A percentile compares a stretch with the other conserved stretches of the same genome.
Conservation (phyloP, 2,113 vertebrate species). For the Sinocyclocheilus grahami region DNA sequence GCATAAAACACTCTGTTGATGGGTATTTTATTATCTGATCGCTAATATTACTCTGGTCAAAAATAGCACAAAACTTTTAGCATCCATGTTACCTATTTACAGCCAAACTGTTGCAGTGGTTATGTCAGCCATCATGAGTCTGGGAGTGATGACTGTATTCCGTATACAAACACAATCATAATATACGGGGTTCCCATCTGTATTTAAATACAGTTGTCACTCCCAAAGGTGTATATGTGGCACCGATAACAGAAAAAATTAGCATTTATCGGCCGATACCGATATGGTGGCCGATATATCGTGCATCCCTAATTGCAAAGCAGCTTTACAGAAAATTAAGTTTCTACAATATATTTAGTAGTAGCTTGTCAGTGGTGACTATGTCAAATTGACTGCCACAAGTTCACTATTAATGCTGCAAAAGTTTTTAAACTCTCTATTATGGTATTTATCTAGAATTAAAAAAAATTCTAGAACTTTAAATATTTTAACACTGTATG, state of each 20-base stretch:
- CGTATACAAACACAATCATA: neutral
- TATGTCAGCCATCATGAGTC: neutral
- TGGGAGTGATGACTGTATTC: neutral
- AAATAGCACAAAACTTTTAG: slow-evolving; percentile 2
- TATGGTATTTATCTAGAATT: neutral
- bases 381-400: neutral
- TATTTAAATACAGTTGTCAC: neutral
- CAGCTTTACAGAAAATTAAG: too few relatives aligned
- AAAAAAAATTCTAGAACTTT: neutral
- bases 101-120: neutral
- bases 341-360: too few relatives aligned
- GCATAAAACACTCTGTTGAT: neutral
- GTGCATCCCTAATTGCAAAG: too few relatives aligned
- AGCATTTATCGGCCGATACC: too few relatives aligned
- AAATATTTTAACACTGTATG: neutral
- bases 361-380: too few relatives aligned
- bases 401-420: neutral
- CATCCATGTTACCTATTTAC: neutral
- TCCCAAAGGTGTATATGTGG: neutral
- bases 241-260: too few relatives aligned
- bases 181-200: neutral
- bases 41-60: neutral
- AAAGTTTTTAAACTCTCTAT: neutral
- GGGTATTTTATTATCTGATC: neutral
- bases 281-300: too few relatives aligned